phyloP scores from a whole-genome alignment of 2,888 invertebrate species.

The Blastobasis adustella region DNA sequence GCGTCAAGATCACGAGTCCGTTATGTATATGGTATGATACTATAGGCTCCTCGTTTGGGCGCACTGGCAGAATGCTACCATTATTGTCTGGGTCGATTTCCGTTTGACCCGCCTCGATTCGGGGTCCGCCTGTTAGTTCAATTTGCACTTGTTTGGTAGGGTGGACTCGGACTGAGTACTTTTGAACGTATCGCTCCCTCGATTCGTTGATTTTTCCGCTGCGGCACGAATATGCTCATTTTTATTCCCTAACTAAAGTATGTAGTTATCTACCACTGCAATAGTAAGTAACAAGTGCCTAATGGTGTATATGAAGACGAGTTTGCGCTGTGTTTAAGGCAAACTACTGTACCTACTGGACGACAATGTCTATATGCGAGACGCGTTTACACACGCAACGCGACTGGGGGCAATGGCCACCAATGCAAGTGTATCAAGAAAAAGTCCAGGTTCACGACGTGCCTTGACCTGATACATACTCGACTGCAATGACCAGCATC shows the following conservation, averaged over 20 bases:
- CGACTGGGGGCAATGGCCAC: slow-evolving; percentile 29
- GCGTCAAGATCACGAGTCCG: slow-evolving; percentile 10
- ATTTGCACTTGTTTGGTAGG: too few relatives aligned
- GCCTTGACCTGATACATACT: too few relatives aligned
- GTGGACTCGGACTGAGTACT: too few relatives aligned
- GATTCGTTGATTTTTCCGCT: too few relatives aligned
- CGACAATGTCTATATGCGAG: slow-evolving; percentile 2
- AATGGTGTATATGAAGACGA: too few relatives aligned
- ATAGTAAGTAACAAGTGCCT: too few relatives aligned
- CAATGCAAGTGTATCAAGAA: not conserved
- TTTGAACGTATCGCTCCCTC: too few relatives aligned
- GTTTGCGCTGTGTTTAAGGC: not conserved
- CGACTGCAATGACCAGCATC: not conserved
- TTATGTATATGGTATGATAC: not conserved
- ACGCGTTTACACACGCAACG: slow-evolving; percentile 25
- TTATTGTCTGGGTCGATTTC: not conserved
- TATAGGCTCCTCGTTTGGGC: not conserved
- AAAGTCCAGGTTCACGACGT: too few relatives aligned
- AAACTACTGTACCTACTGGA: slow-evolving; percentile 7
- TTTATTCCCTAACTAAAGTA: too few relatives aligned
- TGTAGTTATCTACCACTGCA: too few relatives aligned
- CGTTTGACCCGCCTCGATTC: not conserved
- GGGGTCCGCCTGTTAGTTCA: too few relatives aligned
- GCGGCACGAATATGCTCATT: too few relatives aligned
- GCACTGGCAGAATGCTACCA: not conserved